These are phyloP conservation scores for Oreochromis grahami DNA, from an alignment of 2,797 vertebrate species.

Conservation along the genomic window DNA sequence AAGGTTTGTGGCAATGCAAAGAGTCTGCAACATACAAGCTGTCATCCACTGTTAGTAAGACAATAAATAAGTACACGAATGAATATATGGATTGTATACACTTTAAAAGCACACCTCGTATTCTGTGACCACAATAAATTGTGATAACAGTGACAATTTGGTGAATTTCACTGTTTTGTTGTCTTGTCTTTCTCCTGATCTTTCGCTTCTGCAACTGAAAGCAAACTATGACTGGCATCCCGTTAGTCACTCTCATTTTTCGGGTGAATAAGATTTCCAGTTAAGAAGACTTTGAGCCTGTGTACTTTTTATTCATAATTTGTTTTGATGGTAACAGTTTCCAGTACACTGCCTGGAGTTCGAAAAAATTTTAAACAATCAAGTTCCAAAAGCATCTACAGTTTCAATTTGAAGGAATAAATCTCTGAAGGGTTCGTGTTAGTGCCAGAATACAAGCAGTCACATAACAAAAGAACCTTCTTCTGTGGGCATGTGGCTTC, in stretches of 20 bases:
- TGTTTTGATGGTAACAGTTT: background rate
- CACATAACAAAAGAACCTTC: background rate
- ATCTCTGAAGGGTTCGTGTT: accelerated
- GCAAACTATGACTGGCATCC: background rate
- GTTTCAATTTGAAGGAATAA: background rate
- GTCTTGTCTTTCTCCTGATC: background rate
- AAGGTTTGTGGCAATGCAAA: background rate
- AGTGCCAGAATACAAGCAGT: background rate
- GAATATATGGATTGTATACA: background rate
- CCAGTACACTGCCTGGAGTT: background rate
- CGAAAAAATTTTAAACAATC: background rate
- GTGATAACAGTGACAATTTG: background rate
- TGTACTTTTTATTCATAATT: background rate
- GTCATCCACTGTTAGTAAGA: background rate
- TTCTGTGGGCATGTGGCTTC: background rate
- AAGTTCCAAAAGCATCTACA: background rate
- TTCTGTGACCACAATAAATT: background rate
- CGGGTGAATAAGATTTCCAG: background rate
- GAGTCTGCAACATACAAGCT: background rate
- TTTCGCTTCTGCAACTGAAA: background rate
- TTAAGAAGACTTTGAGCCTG: background rate
- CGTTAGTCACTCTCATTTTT: background rate
- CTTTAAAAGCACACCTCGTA: background rate
- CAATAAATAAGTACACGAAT: background rate
- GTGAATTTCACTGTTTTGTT: background rate